Conservation (phyloP, 2,113 vertebrate species). For the Paramisgurnus dabryanus region DNA sequence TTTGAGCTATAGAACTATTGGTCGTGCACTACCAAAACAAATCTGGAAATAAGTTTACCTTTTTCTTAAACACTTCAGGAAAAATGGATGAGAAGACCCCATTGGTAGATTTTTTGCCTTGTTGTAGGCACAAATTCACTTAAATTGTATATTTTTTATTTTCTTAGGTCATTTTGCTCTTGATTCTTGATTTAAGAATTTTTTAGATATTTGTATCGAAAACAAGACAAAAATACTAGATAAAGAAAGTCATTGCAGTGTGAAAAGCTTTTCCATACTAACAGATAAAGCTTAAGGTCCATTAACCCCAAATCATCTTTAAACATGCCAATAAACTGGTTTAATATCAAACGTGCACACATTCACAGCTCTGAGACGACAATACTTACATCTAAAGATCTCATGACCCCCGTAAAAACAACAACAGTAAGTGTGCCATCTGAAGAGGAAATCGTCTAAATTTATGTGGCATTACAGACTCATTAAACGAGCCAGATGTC, state of each 20-base stretch:
- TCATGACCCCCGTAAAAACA: constrained; percentile 51
- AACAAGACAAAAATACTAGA: no score
- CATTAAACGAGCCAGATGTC: constrained; percentile 58
- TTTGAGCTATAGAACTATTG: not conserved
- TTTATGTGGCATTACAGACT: constrained; percentile 31
- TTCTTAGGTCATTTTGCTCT: no score
- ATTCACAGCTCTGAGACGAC: constrained; percentile 15
- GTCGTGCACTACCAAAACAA: not conserved
- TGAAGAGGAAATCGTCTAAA: constrained; percentile 19
- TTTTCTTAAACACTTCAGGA: no score
- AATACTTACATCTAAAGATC: constrained; percentile 47
- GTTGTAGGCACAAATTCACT: no score
- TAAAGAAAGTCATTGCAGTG: no score
- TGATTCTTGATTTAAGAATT: no score
- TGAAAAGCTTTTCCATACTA: no score
- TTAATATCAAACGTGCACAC: constrained; percentile 30
- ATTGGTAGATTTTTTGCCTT: no score
- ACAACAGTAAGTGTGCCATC: constrained; percentile 45
- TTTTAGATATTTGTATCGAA: no score
- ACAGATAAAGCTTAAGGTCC: not conserved
- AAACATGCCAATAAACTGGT: constrained; percentile 41
- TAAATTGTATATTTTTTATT: no score
- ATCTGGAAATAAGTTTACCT: no score
- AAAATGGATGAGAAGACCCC: no score
- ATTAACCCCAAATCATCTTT: constrained; percentile 25